These are phyloP conservation scores for Phyllotreta striolata DNA, from an alignment of 2,888 invertebrate species.

Conservation along the genomic window DNA sequence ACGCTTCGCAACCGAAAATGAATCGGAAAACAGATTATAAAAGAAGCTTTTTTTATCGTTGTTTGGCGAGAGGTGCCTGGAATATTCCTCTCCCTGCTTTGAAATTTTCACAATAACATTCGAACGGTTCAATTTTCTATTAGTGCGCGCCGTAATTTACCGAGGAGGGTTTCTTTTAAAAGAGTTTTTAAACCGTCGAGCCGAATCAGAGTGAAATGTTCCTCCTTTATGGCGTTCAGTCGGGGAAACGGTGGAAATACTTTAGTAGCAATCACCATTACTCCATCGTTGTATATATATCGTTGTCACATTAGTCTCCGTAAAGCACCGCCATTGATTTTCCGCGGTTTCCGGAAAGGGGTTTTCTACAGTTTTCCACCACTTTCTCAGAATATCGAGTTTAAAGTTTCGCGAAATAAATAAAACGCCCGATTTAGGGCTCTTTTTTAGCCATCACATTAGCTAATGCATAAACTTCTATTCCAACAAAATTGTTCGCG, in stretches of 20 bases:
- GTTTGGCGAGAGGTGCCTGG: too few relatives aligned
- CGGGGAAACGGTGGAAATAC: constrained; percentile 33
- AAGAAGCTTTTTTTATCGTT: too few relatives aligned
- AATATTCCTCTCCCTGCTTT: too few relatives aligned
- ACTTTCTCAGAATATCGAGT: constrained; percentile 2
- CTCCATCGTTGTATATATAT: constrained; percentile 35
- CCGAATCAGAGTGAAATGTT: constrained; percentile 31
- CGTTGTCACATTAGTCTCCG: constrained; percentile 43
- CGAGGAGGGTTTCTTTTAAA: background rate
- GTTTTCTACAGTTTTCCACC: constrained; percentile 9
- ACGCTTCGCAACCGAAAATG: too few relatives aligned
- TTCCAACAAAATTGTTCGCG: constrained; percentile 6
- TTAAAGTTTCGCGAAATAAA: constrained; percentile 6
- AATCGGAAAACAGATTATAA: too few relatives aligned
- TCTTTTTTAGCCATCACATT: too few relatives aligned
- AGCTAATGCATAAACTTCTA: background rate
- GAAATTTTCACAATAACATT: too few relatives aligned
- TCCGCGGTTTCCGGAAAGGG: constrained; percentile 24
- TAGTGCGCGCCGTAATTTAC: too few relatives aligned
- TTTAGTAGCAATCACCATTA: constrained; percentile 32
- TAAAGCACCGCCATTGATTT: constrained; percentile 39
- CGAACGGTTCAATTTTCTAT: too few relatives aligned
- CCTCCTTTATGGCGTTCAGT: constrained; percentile 25
- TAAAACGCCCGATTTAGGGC: background rate
- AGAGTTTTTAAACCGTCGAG: constrained; percentile 19